Conservation (phyloP, 2,113 vertebrate genomes). For the Gasterosteus aculeatus region DNA sequence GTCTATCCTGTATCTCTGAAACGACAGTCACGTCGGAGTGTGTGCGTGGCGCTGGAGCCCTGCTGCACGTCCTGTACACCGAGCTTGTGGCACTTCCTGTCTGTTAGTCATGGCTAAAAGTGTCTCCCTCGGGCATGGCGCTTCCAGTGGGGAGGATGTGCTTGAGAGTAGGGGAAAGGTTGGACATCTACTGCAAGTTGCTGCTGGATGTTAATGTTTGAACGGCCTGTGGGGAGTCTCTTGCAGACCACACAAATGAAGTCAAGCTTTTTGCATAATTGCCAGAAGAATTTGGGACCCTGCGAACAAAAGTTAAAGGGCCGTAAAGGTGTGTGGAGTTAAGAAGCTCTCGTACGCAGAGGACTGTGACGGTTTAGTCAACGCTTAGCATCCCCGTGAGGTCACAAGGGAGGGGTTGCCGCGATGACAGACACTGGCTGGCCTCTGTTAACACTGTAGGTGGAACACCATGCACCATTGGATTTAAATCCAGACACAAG, state of each 20-base stretch:
- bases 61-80: conserved; percentile 31
- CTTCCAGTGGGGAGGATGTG: conserved; percentile 57
- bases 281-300: too few relatives aligned
- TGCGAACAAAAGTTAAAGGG: neutral
- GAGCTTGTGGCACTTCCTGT: conserved; percentile 47
- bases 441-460: conserved; percentile 25
- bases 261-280: neutral
- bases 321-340: neutral
- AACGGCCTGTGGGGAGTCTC: neutral
- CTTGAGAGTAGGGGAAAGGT: conserved; percentile 44
- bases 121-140: conserved; percentile 25
- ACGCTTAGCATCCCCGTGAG: neutral
- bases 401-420: neutral
- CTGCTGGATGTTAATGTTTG: neutral
- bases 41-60: neutral
- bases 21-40: neutral
- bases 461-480: neutral
- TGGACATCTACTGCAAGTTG: conserved; percentile 20
- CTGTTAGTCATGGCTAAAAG: conserved; percentile 45
- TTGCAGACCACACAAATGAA: neutral
- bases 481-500: neutral
- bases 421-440: conserved; percentile 21
- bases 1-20: neutral
- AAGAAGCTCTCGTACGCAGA: conserved; percentile 30
- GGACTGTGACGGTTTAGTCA: conserved; percentile 31